Evolutionary conservation across 2,113 vertebrate species (phyloP).

Genomic region (Archilochus colubris): DNA sequence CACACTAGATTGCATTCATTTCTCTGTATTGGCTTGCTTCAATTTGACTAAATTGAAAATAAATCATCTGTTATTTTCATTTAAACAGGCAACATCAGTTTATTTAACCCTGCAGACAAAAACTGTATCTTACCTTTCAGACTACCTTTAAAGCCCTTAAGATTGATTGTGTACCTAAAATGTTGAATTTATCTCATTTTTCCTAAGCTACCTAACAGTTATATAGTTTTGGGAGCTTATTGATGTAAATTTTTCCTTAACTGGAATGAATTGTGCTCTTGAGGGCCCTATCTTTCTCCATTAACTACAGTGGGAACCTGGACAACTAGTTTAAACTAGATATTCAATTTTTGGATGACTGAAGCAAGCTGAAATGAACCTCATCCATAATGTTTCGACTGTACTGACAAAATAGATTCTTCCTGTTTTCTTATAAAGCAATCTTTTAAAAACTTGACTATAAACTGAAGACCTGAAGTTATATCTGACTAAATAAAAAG

Average conservation of each 20-base stretch:
- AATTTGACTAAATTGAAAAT: neutral
- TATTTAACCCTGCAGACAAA: neutral
- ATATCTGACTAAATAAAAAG: neutral
- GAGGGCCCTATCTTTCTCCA: neutral
- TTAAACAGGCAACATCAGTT: neutral
- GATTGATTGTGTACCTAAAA: neutral
- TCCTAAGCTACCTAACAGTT: neutral
- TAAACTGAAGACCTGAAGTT: neutral
- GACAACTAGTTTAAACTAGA: neutral
- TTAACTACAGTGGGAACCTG: neutral
- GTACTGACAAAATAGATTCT: neutral
- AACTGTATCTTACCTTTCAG: rapidly evolving
- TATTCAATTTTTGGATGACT: neutral
- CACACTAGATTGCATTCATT: neutral
- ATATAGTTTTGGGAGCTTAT: rapidly evolving
- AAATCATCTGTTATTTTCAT: neutral
- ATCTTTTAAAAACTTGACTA: neutral
- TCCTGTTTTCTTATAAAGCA: neutral
- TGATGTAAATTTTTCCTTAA: neutral
- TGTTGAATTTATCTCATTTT: neutral
- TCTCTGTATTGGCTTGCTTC: neutral
- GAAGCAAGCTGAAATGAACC: neutral
- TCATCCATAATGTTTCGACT: neutral
- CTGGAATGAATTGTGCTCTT: neutral
- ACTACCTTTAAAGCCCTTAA: neutral